A percentile compares a stretch with the other conserved stretches of the same genome.
Conservation (phyloP, 1,140 invertebrate genomes). For the Orius insidiosus region DNA sequence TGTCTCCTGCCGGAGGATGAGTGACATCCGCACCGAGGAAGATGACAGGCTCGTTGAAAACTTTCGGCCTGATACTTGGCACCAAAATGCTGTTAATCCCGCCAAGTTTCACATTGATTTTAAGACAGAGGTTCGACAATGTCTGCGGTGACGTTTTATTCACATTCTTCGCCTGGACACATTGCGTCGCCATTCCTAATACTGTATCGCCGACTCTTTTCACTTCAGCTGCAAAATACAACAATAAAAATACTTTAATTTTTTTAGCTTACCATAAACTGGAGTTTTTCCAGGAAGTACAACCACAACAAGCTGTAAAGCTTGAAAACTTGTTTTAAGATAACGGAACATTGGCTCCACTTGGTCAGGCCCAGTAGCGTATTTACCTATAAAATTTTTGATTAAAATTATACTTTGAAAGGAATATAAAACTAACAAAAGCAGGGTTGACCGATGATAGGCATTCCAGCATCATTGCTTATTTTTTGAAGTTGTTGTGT, state of each 20-base stretch:
- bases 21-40: constrained; percentile 99
- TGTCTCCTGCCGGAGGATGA: constrained; percentile 97
- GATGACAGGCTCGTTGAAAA: constrained; percentile 97
- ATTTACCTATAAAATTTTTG: constrained; percentile 44
- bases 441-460: constrained; percentile 92
- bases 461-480: constrained; percentile 98
- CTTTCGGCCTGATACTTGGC: constrained; percentile 83
- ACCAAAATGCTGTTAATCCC: constrained; percentile 98
- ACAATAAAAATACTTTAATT: no score
- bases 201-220: constrained; percentile 98
- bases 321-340: constrained; percentile 87
- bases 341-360: constrained; percentile 99
- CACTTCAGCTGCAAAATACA: constrained; percentile 81
- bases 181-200: constrained; percentile 98
- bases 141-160: constrained; percentile 99
- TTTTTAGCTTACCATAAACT: constrained; percentile 95
- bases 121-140: constrained; percentile 95
- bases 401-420: background rate
- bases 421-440: constrained; percentile 47
- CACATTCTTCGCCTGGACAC: constrained; percentile 99
- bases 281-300: constrained; percentile 98
- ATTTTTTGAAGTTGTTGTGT: constrained; percentile 97
- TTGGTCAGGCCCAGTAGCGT: constrained; percentile 97
- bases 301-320: constrained; percentile 92
- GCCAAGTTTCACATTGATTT: constrained; percentile 99